phyloP scores from a whole-genome alignment of 2,113 vertebrate genomes.

The Phrynocephalus versicolor region DNA sequence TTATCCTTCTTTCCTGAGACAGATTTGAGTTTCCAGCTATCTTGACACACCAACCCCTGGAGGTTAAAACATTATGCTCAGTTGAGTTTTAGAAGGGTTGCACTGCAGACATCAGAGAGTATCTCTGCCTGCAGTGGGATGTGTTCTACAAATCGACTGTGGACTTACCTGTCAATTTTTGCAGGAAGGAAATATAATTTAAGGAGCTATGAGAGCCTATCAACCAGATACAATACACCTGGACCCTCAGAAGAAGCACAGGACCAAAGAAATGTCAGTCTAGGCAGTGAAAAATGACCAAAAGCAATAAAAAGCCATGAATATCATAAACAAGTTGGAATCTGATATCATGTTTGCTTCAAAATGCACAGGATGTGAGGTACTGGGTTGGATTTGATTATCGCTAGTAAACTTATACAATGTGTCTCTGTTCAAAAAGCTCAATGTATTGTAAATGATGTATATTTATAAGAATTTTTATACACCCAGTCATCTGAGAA shows the following conservation, averaged over 20 bases:
- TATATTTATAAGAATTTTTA: not conserved
- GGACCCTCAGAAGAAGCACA: not conserved
- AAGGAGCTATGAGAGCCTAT: not conserved
- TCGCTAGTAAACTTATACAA: not conserved
- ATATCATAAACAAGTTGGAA: not conserved
- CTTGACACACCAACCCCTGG: not conserved
- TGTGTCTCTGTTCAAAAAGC: not conserved
- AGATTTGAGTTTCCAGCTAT: not conserved
- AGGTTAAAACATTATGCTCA: not conserved
- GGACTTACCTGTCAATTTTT: not conserved
- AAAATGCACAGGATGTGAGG: not conserved
- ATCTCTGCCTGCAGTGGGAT: not conserved
- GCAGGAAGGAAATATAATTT: conserved; percentile 6
- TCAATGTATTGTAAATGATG: not conserved
- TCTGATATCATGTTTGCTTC: not conserved
- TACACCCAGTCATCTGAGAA: not conserved
- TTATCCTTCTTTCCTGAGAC: conserved; percentile 11
- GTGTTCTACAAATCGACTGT: not conserved
- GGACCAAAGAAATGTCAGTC: not conserved
- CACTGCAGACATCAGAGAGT: not conserved
- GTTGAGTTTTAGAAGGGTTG: not conserved
- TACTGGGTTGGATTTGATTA: not conserved
- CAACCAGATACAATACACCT: not conserved
- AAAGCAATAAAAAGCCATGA: not conserved
- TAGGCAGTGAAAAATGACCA: not conserved